Evolutionary conservation across 64 coral and sea anemone genomes (phyloP).

Genomic region (Pachyseris speciosa): DNA sequence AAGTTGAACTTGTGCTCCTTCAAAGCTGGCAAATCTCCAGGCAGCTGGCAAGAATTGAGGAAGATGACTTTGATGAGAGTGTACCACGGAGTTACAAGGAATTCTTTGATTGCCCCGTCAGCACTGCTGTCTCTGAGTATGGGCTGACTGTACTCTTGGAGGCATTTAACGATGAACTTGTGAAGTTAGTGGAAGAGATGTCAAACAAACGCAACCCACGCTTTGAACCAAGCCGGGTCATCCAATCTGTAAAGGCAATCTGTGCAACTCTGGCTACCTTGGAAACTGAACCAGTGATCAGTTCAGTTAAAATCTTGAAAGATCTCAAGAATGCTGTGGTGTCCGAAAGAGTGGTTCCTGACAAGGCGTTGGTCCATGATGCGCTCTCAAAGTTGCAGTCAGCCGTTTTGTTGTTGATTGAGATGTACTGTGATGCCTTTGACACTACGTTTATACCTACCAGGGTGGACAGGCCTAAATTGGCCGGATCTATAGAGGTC

Average conservation of each 20-base stretch:
- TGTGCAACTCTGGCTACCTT: slow-evolving; percentile 89
- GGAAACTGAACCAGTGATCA: slow-evolving; percentile 81
- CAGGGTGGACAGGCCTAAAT: slow-evolving; percentile 66
- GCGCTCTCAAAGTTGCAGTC: slow-evolving; percentile 66
- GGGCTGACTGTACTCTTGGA: slow-evolving; percentile 88
- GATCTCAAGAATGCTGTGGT: slow-evolving; percentile 32
- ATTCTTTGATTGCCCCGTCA: slow-evolving; percentile 89
- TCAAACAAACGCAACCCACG: slow-evolving; percentile 50
- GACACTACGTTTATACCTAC: slow-evolving; percentile 90
- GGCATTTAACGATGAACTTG: slow-evolving; percentile 80
- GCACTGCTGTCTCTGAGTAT: slow-evolving; percentile 84
- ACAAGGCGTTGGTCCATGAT: slow-evolving; percentile 41
- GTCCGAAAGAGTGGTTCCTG: slow-evolving; percentile 20
- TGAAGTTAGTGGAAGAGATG: slow-evolving; percentile 74
- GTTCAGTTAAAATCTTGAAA: slow-evolving; percentile 62
- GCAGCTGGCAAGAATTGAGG: slow-evolving; percentile 59
- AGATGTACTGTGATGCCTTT: slow-evolving; percentile 98
- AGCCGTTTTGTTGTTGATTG: slow-evolving; percentile 80
- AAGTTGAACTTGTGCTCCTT: slow-evolving; percentile 84
- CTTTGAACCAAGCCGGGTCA: slow-evolving; percentile 84
- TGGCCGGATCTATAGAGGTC: slow-evolving; percentile 86
- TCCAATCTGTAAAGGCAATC: slow-evolving; percentile 87
- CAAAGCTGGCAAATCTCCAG: slow-evolving; percentile 90
- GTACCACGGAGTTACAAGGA: slow-evolving; percentile 88
- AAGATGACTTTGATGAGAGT: slow-evolving; percentile 81